Percentiles rank a stretch among this genome's conserved stretches.
These are phyloP conservation scores for Alosa alosa DNA, from an alignment of 2,113 vertebrate genomes.

Conservation along the genomic window DNA sequence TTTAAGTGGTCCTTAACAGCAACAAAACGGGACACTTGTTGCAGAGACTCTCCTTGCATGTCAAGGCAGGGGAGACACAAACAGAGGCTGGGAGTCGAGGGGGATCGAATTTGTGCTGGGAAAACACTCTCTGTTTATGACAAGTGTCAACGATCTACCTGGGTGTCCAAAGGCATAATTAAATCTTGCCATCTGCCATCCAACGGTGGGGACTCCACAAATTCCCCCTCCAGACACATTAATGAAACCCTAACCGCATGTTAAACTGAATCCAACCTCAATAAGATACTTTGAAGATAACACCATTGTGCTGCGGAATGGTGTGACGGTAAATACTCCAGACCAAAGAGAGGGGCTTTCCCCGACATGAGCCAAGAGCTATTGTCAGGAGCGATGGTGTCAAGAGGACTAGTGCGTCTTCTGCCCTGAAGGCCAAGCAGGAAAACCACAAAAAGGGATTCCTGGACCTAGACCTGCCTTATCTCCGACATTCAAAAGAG, in stretches of 20 bases:
- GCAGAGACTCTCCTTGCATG: neutral
- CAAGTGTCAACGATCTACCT: conserved; percentile 6
- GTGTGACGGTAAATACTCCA: neutral
- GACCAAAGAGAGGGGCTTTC: neutral
- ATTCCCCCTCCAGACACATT: neutral
- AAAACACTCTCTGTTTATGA: neutral
- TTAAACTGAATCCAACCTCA: neutral
- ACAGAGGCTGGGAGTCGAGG: neutral
- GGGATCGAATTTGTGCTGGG: neutral
- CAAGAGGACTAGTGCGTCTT: conserved; percentile 26
- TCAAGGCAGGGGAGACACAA: neutral
- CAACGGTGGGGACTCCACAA: neutral
- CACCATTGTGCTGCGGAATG: neutral
- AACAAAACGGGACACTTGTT: neutral
- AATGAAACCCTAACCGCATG: conserved; percentile 4
- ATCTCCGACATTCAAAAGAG: conserved; percentile 43
- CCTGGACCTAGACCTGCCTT: conserved; percentile 22
- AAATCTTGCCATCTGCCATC: neutral
- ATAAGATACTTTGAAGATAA: neutral
- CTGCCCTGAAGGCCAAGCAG: conserved; percentile 17
- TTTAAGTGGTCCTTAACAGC: neutral
- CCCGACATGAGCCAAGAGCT: neutral
- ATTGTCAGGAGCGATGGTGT: conserved; percentile 43
- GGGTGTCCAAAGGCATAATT: conserved; percentile 1
- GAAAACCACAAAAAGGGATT: conserved; percentile 26